Base-by-base conservation (phyloP, 1,140 invertebrate species). In the Homalodisca vitripennis region DNA sequence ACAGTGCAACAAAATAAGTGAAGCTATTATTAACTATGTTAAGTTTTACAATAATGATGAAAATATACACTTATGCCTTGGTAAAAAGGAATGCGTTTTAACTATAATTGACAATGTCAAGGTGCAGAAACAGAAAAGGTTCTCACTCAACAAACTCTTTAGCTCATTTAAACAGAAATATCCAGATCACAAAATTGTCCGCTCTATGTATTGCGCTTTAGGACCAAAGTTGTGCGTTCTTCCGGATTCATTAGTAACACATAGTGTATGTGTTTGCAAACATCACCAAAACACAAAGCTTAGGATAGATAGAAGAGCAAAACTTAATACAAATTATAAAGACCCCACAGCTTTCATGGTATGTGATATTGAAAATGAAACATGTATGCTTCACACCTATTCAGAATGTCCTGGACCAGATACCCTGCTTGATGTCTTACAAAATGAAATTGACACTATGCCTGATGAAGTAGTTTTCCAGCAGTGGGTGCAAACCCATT, bases 241-340 rank as follows among this genome's bases (percentile, higher is more conserved):
- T 14, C 64, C 70, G 55, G 70, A 63, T 32, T 60, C 70, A 51
- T 60, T 67, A 3, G 71, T 69, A 17, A 72, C 69, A 48, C 72
- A 73, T 26, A 73, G 66, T 26, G 70, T 73, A 10, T 73, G 70
- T 71, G 72, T 69, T 22, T 73, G 70, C 68, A 67, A 63, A 17
- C 32, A 63, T 53, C 67, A 73, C 57, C 69, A 71, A 47, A 73
- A 73, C 27, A 14, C 67, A 22, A 69, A 69, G 29, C 41, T 69
- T 1, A 60, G 62, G 31, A 46, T 62, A 24, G 67, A 69, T 20
- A n/a, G n/a, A n/a, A 55, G 31, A 46, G 67, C 31, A 20, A 69
- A 69, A 22, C 57, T 69, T 2, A 69, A 63, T 47, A 17, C 24
- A 62, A 62, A 20, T 46, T 69, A 69, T 32, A 26, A 47, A 62